Base-by-base conservation (phyloP, 1,140 invertebrate genomes). In the Adelges cooleyi region DNA sequence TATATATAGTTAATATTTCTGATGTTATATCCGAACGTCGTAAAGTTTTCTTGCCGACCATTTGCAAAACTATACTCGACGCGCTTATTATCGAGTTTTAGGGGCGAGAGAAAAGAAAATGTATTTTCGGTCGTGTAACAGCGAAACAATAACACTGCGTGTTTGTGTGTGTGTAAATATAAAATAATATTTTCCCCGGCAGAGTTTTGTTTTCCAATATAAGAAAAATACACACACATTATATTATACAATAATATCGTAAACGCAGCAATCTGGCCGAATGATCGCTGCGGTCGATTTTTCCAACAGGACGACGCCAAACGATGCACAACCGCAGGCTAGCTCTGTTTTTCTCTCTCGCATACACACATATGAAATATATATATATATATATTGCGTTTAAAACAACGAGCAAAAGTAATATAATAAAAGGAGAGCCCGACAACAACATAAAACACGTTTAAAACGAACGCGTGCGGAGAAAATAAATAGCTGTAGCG, bases 401-500 rank as follows among this genome's bases (percentile, higher is more conserved):
- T 59, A 62, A 48, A 62, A 62, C 56, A 62, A 62, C 56, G 56
- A 46, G 42, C 56, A 22, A 62, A 62, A 62, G 42, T 46, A 48
- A 46, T 46, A 62, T 33, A 48, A 62, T 62, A 62, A 62, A 62
- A 62, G 38, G 54, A 59, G n/a, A 59, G n/a, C 53, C 22, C 29
- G 29, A 33, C 42, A 62, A 48, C 56, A 48, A 46, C 42, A 48
- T 48, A 62, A 62, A 62, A 62, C 44, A 48, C 56, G 56, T 62
- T 62, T 62, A 33, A 48, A 62, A 62, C 22, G 56, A 62, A 48
- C 56, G 42, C 56, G 56, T 48, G 56, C 6, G 17, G 56, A 62
- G 56, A 62, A 62, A 62, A 62, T 62, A 62, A 62, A 62, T 62
- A 62, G 56, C 56, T 62, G 20, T n/a, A n/a, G n/a, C n/a, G n/a